These are phyloP conservation scores for Eulithis testata DNA, from an alignment of 2,888 invertebrate genomes.

Conservation along the genomic window DNA sequence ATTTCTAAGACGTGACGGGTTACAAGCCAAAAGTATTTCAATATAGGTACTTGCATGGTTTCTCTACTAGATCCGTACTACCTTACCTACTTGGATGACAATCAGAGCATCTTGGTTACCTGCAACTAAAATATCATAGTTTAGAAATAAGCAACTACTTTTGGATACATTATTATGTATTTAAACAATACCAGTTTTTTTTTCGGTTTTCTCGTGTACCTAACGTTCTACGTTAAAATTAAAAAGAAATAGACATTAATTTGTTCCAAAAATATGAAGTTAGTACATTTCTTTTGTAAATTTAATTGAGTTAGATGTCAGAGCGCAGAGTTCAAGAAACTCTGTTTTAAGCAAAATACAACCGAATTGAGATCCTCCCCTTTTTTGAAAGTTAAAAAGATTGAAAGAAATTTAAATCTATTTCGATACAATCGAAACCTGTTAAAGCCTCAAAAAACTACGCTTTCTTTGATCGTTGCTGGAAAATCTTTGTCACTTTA, in stretches of 20 bases:
- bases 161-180: no score
- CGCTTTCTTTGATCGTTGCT: slow-evolving; percentile 23
- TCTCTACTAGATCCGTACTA: neutral
- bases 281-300: no score
- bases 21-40: no score
- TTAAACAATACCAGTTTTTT: no score
- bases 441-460: slow-evolving; percentile 7
- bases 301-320: neutral
- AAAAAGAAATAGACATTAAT: no score
- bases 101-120: slow-evolving; percentile 5
- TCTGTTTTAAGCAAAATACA: neutral
- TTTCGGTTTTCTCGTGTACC: no score
- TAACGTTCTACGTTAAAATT: no score
- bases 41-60: neutral
- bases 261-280: no score
- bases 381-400: no score
- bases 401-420: neutral
- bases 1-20: no score
- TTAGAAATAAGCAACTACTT: neutral
- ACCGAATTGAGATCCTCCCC: no score
- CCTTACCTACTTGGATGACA: neutral
- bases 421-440: neutral
- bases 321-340: neutral
- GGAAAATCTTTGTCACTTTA: slow-evolving; percentile 14
- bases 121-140: slow-evolving; percentile 12